Evolutionary conservation across 2,888 invertebrate species (phyloP), one percentile per base, ranked within the genome.

Genomic region (Tenthredo notha): DNA sequence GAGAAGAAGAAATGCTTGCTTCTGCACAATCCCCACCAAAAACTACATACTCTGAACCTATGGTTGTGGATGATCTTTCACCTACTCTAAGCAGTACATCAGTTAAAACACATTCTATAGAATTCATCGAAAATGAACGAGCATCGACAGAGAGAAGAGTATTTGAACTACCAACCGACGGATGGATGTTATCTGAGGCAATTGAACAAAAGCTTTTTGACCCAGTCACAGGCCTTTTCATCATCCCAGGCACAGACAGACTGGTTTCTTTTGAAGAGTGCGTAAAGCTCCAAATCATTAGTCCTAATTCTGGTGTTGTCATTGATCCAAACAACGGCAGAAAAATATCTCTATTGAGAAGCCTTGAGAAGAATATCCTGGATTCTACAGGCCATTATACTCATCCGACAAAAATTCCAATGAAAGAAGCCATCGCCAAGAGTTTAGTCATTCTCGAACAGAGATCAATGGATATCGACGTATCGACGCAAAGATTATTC

Each of bases 211-310:
- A 96, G 84, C 93, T 98, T 3, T 97, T 98, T 89, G 97, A 99
- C 93, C 97, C 98, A 1, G 94, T 95, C 0, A 96, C 96, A 0
- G 99, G 99, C 2, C 94, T 97, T 54, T 98, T 99, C 89, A 96
- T 96, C 21, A 97, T 99, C 87, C 97, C 98, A 1, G 97, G 97
- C 18, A 98, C 98, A 7, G 98, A 98, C 92, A 95, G 98, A 88
- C 94, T 97, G 84, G 96, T 98, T 72, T 96, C 97, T 86, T 96
- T 99, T 88, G 96, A 97, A 92, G 98, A 98, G 93, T 98, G 98
- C 88, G 95, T 99, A 70, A 96, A 96, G 90, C 95, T 98, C 86
- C 96, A 97, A 91, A 96, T 99, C 37, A 97, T 99, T 74, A 97
- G 98, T 93, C 95, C 97, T 21, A 95, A 96, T 87, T 98, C 98